Conservation (phyloP, 2,888 invertebrate genomes). For the Euclidia mi region DNA sequence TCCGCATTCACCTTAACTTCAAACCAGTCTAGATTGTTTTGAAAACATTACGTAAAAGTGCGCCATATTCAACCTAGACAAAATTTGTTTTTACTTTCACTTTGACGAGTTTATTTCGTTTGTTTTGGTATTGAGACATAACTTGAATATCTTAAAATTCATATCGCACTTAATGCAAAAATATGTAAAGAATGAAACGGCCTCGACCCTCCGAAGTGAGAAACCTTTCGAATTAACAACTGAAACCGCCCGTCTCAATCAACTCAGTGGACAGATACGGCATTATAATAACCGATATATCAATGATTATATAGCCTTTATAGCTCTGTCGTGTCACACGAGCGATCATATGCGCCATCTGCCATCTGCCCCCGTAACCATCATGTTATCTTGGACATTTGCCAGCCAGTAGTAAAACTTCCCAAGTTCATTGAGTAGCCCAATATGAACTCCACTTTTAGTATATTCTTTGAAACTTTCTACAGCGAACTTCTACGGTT, state of each 20-base stretch:
- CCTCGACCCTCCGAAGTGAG: too few species aligned
- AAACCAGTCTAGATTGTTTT: neutral
- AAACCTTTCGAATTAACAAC: neutral
- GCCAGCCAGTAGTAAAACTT: conserved; percentile 72
- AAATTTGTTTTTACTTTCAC: too few species aligned
- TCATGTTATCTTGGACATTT: conserved; percentile 66
- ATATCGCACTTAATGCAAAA: too few species aligned
- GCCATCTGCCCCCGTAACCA: conserved; percentile 60
- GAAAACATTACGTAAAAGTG: neutral
- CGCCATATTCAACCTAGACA: too few species aligned
- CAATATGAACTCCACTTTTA: conserved; percentile 65
- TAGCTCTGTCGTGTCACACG: conserved; percentile 45
- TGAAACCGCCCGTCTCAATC: conserved; percentile 24
- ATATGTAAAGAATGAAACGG: too few species aligned
- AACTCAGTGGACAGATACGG: conserved; percentile 22
- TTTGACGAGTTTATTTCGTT: too few species aligned
- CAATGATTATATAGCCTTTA: conserved; percentile 37
- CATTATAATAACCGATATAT: conserved; percentile 37
- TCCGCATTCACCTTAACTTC: neutral
- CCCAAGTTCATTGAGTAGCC: conserved; percentile 77
- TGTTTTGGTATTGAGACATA: too few species aligned
- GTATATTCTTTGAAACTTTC: conserved; percentile 64
- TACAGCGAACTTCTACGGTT: conserved; percentile 21
- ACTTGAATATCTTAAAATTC: too few species aligned
- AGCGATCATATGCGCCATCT: conserved; percentile 59